These are phyloP conservation scores for Macrochelys suwanniensis DNA, from an alignment of 2,797 vertebrate genomes.

Conservation along the genomic window DNA sequence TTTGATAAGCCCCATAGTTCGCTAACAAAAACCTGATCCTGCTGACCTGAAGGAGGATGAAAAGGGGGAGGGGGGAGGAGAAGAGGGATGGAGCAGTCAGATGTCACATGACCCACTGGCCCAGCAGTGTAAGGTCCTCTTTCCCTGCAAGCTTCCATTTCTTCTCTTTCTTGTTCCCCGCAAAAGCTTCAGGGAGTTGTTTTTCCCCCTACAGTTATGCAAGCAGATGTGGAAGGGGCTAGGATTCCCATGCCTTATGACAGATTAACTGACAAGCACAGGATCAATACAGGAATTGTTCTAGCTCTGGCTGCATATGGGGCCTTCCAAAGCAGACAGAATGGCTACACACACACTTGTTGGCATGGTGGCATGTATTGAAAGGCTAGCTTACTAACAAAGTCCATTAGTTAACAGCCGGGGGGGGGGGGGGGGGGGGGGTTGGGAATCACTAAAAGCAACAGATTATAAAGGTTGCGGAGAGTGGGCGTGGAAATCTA, in stretches of 20 bases:
- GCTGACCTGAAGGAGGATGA: constrained; percentile 78
- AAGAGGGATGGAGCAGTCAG: constrained; percentile 59
- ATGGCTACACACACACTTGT: constrained; percentile 52
- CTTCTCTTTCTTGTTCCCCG: constrained; percentile 65
- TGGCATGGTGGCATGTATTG: constrained; percentile 64
- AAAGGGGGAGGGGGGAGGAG: constrained; percentile 59
- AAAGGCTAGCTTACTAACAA: constrained; percentile 66
- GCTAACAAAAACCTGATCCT: constrained; percentile 78
- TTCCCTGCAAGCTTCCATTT: constrained; percentile 63
- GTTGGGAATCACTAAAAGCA: constrained; percentile 56
- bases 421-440: background rate
- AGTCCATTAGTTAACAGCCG: constrained; percentile 64
- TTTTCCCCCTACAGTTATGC: constrained; percentile 71
- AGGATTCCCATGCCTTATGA: constrained; percentile 80
- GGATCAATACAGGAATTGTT: constrained; percentile 78
- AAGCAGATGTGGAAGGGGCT: constrained; percentile 81
- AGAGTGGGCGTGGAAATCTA: constrained; percentile 47
- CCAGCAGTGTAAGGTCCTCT: constrained; percentile 41
- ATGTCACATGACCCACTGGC: constrained; percentile 42
- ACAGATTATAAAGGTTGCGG: constrained; percentile 57
- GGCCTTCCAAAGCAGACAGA: constrained; percentile 66
- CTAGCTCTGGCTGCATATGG: constrained; percentile 65
- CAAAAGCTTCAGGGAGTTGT: constrained; percentile 75
- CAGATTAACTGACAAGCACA: constrained; percentile 71
- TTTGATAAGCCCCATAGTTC: constrained; percentile 80